Conservation (phyloP, 2,888 invertebrate genomes). For the Colostygia pectinataria region DNA sequence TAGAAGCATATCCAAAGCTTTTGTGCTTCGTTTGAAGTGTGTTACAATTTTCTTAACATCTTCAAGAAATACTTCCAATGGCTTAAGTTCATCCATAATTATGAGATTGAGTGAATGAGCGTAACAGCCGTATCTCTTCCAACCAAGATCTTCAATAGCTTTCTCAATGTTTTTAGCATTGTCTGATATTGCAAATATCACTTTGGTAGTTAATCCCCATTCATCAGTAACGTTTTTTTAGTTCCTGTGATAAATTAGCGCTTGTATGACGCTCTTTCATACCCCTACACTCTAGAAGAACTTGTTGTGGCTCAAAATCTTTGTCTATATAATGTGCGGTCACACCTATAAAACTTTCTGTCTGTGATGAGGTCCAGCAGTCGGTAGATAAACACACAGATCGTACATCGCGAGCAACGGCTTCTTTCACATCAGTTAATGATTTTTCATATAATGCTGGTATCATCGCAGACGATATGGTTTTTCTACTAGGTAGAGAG, state of each 20-base stretch:
- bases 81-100: constrained; percentile 20
- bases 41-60: constrained; percentile 31
- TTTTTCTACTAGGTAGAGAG: constrained; percentile 5
- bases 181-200: constrained; percentile 1
- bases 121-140: constrained; percentile 37
- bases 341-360: not conserved
- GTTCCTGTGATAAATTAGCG: constrained; percentile 8
- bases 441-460: not conserved
- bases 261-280: constrained; percentile 10
- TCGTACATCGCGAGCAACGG: not conserved
- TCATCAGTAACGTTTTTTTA: constrained; percentile 7
- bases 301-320: not conserved
- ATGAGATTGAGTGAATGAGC: constrained; percentile 37
- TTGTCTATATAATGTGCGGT: not conserved
- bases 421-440: not conserved
- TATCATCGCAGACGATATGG: constrained; percentile 2
- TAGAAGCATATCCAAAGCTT: constrained; percentile 25
- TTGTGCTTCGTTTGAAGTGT: constrained; percentile 29
- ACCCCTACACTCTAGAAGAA: constrained; percentile 3
- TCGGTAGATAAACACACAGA: constrained; percentile 7
- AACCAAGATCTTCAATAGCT: constrained; percentile 18
- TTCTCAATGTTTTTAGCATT: constrained; percentile 2
- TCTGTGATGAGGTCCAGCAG: constrained; percentile 10
- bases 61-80: constrained; percentile 13
- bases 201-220: not conserved